A percentile compares a stretch with the other conserved stretches of the same genome.
These are phyloP conservation scores for Pantherophis alleghaniensis DNA, from an alignment of 2,797 vertebrate species.

Conservation along the genomic window DNA sequence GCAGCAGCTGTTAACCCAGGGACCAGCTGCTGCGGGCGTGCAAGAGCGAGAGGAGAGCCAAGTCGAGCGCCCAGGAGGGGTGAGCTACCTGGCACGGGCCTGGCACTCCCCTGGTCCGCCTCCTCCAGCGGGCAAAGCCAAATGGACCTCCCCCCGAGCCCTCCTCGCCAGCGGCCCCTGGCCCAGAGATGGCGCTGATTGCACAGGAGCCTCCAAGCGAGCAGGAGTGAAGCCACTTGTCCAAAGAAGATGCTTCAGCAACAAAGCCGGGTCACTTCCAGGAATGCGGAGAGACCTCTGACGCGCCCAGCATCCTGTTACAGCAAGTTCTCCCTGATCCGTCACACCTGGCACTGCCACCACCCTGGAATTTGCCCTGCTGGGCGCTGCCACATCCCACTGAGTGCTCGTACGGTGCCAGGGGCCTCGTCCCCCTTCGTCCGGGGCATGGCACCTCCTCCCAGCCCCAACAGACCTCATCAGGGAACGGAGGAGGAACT, in stretches of 20 bases:
- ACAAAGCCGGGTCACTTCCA: background rate
- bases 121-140: background rate
- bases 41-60: conserved; percentile 53
- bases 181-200: background rate
- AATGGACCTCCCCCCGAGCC: background rate
- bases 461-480: background rate
- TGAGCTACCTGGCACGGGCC: conserved; percentile 59
- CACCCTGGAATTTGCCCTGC: background rate
- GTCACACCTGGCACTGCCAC: background rate
- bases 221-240: background rate
- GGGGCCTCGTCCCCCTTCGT: background rate
- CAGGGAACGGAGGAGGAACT: background rate
- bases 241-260: background rate
- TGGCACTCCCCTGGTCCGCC: conserved; percentile 24
- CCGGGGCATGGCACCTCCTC: background rate
- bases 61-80: conserved; percentile 35
- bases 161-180: background rate
- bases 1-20: conserved; percentile 91
- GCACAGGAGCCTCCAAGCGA: background rate
- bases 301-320: background rate
- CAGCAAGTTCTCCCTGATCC: background rate
- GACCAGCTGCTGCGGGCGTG: conserved; percentile 59
- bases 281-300: background rate
- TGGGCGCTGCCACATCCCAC: background rate
- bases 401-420: background rate